A percentile compares a stretch with the other conserved stretches of the same genome.
phyloP scores from a whole-genome alignment of 2,113 vertebrate genomes.

The Alces alces region DNA sequence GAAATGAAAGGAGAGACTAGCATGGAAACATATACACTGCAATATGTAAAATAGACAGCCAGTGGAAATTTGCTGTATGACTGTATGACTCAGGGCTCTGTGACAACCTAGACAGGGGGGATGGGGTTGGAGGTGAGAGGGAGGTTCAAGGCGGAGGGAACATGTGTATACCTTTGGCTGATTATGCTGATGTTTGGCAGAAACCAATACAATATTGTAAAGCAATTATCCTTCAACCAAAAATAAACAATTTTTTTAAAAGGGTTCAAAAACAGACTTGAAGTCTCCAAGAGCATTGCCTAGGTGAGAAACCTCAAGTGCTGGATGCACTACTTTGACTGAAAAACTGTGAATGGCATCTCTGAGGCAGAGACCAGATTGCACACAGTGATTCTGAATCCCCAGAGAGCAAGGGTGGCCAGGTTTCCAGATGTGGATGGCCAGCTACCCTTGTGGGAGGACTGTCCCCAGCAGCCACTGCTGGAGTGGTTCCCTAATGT shows the following conservation, averaged over 20 bases:
- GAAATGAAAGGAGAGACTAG: not conserved
- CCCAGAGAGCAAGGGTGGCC: not conserved
- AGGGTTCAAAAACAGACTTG: not conserved
- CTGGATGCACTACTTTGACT: not conserved
- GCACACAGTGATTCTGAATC: not conserved
- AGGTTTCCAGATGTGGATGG: not conserved
- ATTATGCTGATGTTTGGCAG: not conserved
- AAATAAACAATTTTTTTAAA: not conserved
- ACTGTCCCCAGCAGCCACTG: not conserved
- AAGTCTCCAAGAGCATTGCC: not conserved
- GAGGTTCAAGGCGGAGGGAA: not conserved
- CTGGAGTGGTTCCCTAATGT: rapidly evolving
- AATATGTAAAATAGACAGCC: not conserved
- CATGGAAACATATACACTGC: not conserved
- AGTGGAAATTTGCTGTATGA: not conserved
- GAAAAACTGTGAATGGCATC: not conserved
- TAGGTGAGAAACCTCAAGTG: not conserved
- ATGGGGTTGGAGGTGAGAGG: not conserved
- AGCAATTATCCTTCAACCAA: not conserved
- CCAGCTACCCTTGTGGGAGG: not conserved
- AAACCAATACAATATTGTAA: not conserved
- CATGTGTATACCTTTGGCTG: not conserved
- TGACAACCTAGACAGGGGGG: not conserved
- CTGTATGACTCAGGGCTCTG: not conserved
- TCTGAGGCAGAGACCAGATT: not conserved